A percentile compares a stretch with the other conserved stretches of the same genome.
phyloP scores from a whole-genome alignment of 1,140 invertebrate species.

The Drosophila kurseongensis region DNA sequence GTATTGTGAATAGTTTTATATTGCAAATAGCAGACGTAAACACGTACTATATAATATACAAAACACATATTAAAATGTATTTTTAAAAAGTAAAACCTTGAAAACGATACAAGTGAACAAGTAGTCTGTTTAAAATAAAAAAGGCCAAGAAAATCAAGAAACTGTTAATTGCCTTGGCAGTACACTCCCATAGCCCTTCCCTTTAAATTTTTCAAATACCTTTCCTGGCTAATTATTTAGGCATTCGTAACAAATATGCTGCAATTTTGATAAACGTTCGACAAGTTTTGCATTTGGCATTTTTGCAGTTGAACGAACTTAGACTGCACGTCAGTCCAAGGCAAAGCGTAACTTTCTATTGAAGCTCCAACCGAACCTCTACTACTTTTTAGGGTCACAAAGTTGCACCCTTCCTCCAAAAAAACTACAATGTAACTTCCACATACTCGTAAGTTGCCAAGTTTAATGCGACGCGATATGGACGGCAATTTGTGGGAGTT shows the following conservation, averaged over 20 bases:
- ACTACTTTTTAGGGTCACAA: slow-evolving; percentile 52
- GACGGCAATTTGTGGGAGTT: slow-evolving; percentile 19
- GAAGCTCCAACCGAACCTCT: neutral
- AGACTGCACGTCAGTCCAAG: slow-evolving; percentile 52
- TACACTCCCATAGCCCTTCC: slow-evolving; percentile 11
- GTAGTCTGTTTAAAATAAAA: too few species aligned
- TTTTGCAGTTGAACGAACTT: slow-evolving; percentile 66
- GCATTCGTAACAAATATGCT: slow-evolving; percentile 51
- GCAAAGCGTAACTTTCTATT: slow-evolving; percentile 20
- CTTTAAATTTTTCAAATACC: slow-evolving; percentile 2
- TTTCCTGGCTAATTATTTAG: slow-evolving; percentile 37
- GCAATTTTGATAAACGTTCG: slow-evolving; percentile 61
- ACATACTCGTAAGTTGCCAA: slow-evolving; percentile 41
- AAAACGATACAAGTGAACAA: too few species aligned
- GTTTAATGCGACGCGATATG: slow-evolving; percentile 56
- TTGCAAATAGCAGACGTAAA: too few species aligned
- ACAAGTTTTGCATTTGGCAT: slow-evolving; percentile 34
- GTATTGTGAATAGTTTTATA: too few species aligned
- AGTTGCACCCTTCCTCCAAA: neutral
- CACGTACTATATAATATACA: too few species aligned
- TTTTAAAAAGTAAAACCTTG: too few species aligned
- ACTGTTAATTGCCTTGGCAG: too few species aligned
- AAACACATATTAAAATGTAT: too few species aligned
- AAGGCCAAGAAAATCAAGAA: too few species aligned
- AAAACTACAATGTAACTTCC: too few species aligned